These are phyloP conservation scores for Allobates femoralis DNA, from an alignment of 2,797 vertebrate species.

Conservation along the genomic window DNA sequence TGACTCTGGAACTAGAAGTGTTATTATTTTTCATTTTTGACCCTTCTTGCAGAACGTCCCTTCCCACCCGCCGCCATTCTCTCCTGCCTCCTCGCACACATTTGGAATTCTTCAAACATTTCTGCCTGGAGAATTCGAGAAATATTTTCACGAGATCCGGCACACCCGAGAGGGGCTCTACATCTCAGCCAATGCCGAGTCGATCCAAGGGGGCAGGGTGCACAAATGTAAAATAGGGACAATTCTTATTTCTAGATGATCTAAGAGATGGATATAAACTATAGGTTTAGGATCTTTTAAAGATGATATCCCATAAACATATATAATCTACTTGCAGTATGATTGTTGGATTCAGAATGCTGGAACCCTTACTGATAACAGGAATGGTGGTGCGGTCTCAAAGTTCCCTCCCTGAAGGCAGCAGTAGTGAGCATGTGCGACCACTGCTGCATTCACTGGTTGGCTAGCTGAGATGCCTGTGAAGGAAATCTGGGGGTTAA, in stretches of 20 bases:
- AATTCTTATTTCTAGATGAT: not conserved
- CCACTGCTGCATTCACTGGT: too few relatives aligned
- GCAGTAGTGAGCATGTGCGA: too few relatives aligned
- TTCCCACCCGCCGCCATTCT: not conserved
- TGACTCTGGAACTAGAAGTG: not conserved
- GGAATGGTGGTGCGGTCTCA: too few relatives aligned
- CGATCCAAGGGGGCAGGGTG: not conserved
- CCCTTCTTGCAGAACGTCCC: conserved; percentile 3
- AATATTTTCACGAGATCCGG: conserved; percentile 27
- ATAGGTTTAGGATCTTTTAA: not conserved
- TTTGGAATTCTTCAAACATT: conserved; percentile 28
- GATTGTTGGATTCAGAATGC: too few relatives aligned
- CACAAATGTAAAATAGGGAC: not conserved
- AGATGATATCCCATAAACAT: too few relatives aligned
- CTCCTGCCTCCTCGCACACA: not conserved
- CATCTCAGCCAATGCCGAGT: not conserved
- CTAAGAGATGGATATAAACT: not conserved
- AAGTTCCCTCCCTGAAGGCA: too few relatives aligned
- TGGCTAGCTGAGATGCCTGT: too few relatives aligned
- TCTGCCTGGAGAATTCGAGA: conserved; percentile 20
- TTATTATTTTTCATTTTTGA: conserved; percentile 7
- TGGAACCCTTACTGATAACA: too few relatives aligned
- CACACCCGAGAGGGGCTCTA: conserved; percentile 14
- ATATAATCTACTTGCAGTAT: too few relatives aligned
- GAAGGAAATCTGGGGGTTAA: too few relatives aligned